These are phyloP conservation scores for Spondyliosoma cantharus DNA, from an alignment of 2,797 vertebrate genomes.

Conservation along the genomic window DNA sequence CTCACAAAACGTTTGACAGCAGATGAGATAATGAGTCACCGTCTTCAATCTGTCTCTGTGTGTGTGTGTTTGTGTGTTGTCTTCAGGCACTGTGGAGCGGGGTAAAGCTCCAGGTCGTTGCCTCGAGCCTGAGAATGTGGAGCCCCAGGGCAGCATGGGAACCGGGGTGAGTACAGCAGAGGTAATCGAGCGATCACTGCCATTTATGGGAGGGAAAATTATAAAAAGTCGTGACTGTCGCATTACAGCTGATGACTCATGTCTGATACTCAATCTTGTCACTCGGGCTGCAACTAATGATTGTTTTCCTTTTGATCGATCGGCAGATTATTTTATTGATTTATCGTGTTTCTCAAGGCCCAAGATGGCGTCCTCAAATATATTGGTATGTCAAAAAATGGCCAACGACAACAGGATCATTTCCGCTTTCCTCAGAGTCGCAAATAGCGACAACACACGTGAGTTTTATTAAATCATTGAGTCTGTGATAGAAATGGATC, in stretches of 20 bases:
- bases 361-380: too few relatives aligned
- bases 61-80: conserved; percentile 35
- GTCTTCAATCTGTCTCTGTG: background rate
- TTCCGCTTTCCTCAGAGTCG: too few relatives aligned
- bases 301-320: too few relatives aligned
- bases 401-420: too few relatives aligned
- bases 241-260: conserved; percentile 10
- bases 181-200: conserved; percentile 3
- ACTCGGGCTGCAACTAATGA: too few relatives aligned
- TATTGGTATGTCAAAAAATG: too few relatives aligned
- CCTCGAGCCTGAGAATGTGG: conserved; percentile 68
- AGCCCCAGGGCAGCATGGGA: conserved; percentile 71
- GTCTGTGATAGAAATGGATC: too few relatives aligned
- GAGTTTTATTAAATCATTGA: too few relatives aligned
- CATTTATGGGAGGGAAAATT: background rate
- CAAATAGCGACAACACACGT: too few relatives aligned
- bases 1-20: conserved; percentile 7
- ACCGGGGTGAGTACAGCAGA: conserved; percentile 76
- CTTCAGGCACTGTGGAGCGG: conserved; percentile 72
- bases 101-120: conserved; percentile 53
- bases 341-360: too few relatives aligned
- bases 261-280: conserved; percentile 20
- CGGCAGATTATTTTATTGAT: too few relatives aligned
- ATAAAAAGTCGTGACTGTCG: conserved; percentile 18
- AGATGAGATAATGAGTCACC: background rate